phyloP scores from a whole-genome alignment of 92 coral and sea anemone genomes.

The Anthopleura xanthogrammica region DNA sequence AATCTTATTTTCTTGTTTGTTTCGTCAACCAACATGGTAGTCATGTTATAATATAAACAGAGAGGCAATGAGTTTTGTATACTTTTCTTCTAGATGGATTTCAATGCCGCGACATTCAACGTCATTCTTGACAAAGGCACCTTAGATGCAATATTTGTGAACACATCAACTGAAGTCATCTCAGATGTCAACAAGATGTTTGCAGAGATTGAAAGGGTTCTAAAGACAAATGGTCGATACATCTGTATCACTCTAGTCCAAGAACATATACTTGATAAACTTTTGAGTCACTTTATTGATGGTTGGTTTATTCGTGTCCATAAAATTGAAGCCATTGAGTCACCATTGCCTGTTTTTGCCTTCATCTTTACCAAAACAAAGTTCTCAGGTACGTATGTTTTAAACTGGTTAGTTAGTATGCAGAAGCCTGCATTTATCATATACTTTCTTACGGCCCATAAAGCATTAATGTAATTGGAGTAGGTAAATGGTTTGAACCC shows the following conservation, averaged over 20 bases:
- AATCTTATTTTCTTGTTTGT: too few relatives aligned
- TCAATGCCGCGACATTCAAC: constrained; percentile 58
- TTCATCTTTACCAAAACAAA: constrained; percentile 89
- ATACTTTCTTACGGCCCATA: too few relatives aligned
- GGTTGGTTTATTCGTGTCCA: constrained; percentile 94
- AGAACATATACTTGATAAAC: constrained; percentile 64
- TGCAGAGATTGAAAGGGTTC: constrained; percentile 56
- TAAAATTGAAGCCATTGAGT: constrained; percentile 31
- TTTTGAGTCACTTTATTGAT: constrained; percentile 70
- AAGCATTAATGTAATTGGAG: too few relatives aligned
- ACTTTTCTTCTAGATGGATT: constrained; percentile 50
- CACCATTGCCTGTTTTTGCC: constrained; percentile 76
- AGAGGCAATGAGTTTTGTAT: too few relatives aligned
- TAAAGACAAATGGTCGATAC: constrained; percentile 82
- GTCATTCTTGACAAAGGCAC: constrained; percentile 84
- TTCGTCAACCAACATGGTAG: too few relatives aligned
- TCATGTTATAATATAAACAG: too few relatives aligned
- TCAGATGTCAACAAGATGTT: constrained; percentile 60
- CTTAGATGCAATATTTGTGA: constrained; percentile 66
- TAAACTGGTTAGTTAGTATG: too few relatives aligned
- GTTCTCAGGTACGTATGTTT: constrained; percentile 47
- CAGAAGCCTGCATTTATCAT: too few relatives aligned
- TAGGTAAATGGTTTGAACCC: too few relatives aligned
- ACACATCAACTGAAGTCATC: constrained; percentile 36
- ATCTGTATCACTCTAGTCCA: constrained; percentile 81